Evolutionary conservation across 2,888 invertebrate species (phyloP).

Genomic region (Rhingia rostrata): DNA sequence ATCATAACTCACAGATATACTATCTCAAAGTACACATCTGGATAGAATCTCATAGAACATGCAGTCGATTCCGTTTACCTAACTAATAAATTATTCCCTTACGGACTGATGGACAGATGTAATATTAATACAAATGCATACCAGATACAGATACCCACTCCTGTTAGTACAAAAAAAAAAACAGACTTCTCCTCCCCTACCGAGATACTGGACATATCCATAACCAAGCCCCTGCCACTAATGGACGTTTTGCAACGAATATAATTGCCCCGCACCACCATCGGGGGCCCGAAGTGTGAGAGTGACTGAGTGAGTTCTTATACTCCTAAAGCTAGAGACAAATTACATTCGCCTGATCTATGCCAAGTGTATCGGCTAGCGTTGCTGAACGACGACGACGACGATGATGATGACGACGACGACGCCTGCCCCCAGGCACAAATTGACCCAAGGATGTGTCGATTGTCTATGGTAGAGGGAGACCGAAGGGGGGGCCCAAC

Average conservation of each 20-base stretch:
- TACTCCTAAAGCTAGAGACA: conserved; percentile 44
- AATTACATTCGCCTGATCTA: conserved; percentile 39
- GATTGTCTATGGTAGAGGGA: neutral
- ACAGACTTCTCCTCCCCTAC: neutral
- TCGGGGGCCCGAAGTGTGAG: neutral
- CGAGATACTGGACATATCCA: neutral
- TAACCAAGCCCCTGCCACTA: conserved; percentile 5
- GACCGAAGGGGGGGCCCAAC: neutral
- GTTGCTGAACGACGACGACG: neutral
- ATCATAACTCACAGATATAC: neutral
- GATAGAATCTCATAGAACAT: conserved; percentile 9
- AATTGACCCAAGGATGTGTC: conserved; percentile 27
- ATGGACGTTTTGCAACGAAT: conserved; percentile 37
- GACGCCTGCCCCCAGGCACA: conserved; percentile 7
- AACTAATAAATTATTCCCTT: conserved; percentile 63
- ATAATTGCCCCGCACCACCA: conserved; percentile 25
- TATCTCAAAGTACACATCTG: neutral
- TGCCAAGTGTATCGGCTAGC: conserved; percentile 12
- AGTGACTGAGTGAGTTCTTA: conserved; percentile 19
- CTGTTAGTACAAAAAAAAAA: neutral
- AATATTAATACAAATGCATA: conserved; percentile 44
- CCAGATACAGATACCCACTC: conserved; percentile 21
- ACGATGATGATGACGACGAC: no score
- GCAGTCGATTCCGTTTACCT: conserved; percentile 57
- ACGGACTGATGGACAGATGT: conserved; percentile 45